Conservation (phyloP, 2,888 invertebrate species). For the Rhabditoides inermis region DNA sequence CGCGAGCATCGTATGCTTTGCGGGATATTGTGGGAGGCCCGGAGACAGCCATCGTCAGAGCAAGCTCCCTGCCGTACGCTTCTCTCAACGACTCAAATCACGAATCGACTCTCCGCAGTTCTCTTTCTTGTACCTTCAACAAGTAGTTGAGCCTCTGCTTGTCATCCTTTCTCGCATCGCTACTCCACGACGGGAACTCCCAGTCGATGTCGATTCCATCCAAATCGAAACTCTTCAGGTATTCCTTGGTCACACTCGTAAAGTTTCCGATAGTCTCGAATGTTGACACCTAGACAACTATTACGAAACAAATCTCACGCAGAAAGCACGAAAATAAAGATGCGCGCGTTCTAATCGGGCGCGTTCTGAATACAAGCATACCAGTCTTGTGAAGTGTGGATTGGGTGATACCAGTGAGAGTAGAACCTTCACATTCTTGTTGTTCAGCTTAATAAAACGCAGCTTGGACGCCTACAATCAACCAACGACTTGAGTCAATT, state of each 20-base stretch:
- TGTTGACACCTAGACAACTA: conserved; percentile 13
- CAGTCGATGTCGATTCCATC: conserved; percentile 49
- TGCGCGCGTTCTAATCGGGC: neutral
- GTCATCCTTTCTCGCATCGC: conserved; percentile 27
- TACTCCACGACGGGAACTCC: conserved; percentile 49
- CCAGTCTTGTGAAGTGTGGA: conserved; percentile 15
- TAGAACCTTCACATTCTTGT: conserved; percentile 12
- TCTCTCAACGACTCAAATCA: conserved; percentile 28
- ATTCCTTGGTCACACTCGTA: conserved; percentile 2
- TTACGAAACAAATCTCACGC: neutral
- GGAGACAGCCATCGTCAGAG: conserved; percentile 57
- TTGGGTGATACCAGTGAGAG: conserved; percentile 17
- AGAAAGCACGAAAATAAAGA: neutral
- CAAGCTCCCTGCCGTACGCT: conserved; percentile 16
- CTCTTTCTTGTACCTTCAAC: conserved; percentile 17
- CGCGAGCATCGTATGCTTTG: conserved; percentile 69
- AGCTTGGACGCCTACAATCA: neutral
- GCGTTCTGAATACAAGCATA: conserved; percentile 3
- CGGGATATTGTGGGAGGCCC: conserved; percentile 70
- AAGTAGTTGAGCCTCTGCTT: conserved; percentile 17
- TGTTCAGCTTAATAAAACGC: neutral
- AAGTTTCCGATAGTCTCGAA: conserved; percentile 11
- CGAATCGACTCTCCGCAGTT: neutral
- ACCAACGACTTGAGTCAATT: too few species aligned
- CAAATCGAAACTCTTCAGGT: conserved; percentile 13